Base-by-base conservation (phyloP, 1,140 invertebrate species). In the Cheumatopsyche charites region DNA sequence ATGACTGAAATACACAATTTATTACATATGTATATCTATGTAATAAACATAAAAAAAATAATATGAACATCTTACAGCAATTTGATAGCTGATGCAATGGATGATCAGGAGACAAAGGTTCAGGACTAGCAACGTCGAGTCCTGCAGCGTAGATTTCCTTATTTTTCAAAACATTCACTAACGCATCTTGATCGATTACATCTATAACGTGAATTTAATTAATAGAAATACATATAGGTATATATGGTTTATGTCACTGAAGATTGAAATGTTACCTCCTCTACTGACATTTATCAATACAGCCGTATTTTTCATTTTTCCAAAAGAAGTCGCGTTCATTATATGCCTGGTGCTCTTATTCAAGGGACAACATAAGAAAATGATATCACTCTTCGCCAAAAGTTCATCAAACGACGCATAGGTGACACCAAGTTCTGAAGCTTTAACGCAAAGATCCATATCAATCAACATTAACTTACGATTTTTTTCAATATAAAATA, bases 101-200 rank as follows among this genome's bases (percentile, higher is more conserved):
- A 82, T 94, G 88, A 78, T 92, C 87, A 0, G 86, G 79, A 0
- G 94, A 91, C 23, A 98, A 78, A 1, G 95, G 96, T 82, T 98
- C 95, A 0, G 95, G 95, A 3, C 89, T 89, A 52, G 90, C 94
- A 0, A 97, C 96, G 81, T 98, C 96, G 0, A 98, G 83, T 0
- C 94, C 96, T 0, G 95, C 95, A 0, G 90, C 91, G 77, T 88
- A 90, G 75, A 97, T 96, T 72, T 85, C 80, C 0, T 89, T 86
- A 58, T 86, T 84, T 65, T 87, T 86, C 19, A 97, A 79, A 0
- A 94, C 94, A 73, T 85, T 80, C n/a, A 90, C 84, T 1, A 96
- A 80, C 23, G 89, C 92, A 25, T 90, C 84, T 75, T 94, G 93
- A 74, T 94, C 87, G 0, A 96, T 88, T 6, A 94, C 74, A 55